Base-by-base conservation (phyloP, 2,888 invertebrate genomes). In the Oscheius sp. region DNA sequence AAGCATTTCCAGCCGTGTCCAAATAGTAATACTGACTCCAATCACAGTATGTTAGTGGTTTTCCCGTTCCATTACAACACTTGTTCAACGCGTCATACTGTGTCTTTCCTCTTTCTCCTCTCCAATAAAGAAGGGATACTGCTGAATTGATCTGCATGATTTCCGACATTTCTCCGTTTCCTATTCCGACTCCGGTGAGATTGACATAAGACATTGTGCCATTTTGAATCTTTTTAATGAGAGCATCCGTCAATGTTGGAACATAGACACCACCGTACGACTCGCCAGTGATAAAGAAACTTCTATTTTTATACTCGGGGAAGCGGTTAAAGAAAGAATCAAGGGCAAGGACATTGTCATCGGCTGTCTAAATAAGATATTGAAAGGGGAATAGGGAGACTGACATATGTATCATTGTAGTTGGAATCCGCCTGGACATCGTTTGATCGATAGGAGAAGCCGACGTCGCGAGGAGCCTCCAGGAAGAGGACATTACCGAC, bases 381-480 rank as follows among this genome's bases (percentile, higher is more conserved):
- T 20, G 49, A 24, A 1, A 45, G 5, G 20, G 9, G 32, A 30
- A 0, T 0, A 3, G n/a, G 22, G 1, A 22, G 24, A 61, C 72
- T 64, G 17, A 77, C 74, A 17, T 73, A 73, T n/a, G 70, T 73
- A 62, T 80, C 76, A 59, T 78, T 80, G 70, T 81, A 78, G 57
- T 68, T 70, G 28, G 67, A 51, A 50, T 77, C 73, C 28, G 69
- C 56, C 22, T 67, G 54, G 22, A 49, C 68, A 33, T 76, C 75
- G 49, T 72, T 86, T 50, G 76, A 78, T 9, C 87, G 81, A 77
- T 87, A 89, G 0, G 89, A 89, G 79, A 86, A 89, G 2, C 89
- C 89, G 33, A 89, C 89, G 54, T 88, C 89, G 26, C 88, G 88
- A 36, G 89, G 89, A 0, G 89, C 86, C 80, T 89, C 89, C 67